phyloP scores from a whole-genome alignment of 2,113 vertebrate genomes.

The Epinephelus moara region DNA sequence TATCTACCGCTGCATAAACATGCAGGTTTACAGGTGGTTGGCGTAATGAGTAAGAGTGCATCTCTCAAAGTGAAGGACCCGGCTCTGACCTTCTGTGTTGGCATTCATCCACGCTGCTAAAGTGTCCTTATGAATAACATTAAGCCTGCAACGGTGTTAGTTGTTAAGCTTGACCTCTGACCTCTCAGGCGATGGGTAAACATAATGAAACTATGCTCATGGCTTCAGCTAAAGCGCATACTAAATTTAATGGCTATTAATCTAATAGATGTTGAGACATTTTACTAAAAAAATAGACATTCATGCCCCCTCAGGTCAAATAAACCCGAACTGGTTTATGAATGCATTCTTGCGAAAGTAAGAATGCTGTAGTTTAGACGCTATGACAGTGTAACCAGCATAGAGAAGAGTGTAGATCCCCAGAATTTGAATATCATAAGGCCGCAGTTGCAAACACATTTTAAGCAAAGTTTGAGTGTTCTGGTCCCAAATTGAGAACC shows the following conservation, averaged over 20 bases:
- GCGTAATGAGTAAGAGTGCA: not conserved
- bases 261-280: no score
- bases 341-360: no score
- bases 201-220: not conserved
- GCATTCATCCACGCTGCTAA: not conserved
- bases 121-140: conserved; percentile 1
- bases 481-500: conserved; percentile 12
- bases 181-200: not conserved
- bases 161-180: not conserved
- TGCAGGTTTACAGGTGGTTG: not conserved
- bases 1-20: not conserved
- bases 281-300: no score
- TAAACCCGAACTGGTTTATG: no score
- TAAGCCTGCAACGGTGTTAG: not conserved
- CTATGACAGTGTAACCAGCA: conserved; percentile 1
- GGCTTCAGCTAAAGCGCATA: not conserved
- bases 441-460: not conserved
- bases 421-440: not conserved
- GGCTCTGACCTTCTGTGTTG: not conserved
- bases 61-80: not conserved
- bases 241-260: no score
- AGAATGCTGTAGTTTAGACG: not conserved
- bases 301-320: no score
- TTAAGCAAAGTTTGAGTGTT: not conserved
- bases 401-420: not conserved